These are phyloP conservation scores for Gymnobelideus leadbeateri DNA, from an alignment of 2,113 vertebrate species.

Conservation along the genomic window DNA sequence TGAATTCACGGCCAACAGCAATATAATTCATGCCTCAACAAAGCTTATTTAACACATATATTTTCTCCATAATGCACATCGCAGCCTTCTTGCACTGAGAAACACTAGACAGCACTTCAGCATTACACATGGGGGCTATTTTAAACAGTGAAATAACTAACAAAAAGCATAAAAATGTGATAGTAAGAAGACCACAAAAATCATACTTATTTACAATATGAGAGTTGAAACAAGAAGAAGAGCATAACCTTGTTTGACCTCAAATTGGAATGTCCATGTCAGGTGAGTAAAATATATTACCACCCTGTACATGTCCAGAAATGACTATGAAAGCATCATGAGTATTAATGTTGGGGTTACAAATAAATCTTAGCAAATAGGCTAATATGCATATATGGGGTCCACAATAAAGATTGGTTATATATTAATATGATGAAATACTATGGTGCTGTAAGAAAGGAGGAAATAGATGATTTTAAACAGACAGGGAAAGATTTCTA, in stretches of 20 bases:
- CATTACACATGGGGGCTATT: neutral
- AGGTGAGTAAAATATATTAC: neutral
- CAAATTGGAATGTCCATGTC: neutral
- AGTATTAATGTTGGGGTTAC: neutral
- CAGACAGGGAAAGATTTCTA: neutral
- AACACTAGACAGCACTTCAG: neutral
- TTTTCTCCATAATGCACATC: neutral
- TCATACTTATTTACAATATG: neutral
- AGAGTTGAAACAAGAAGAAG: neutral
- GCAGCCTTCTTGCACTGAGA: neutral
- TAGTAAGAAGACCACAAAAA: neutral
- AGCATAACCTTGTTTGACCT: neutral
- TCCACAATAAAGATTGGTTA: neutral
- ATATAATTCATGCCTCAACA: neutral
- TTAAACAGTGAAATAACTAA: neutral
- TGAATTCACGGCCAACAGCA: neutral
- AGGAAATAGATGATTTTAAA: neutral
- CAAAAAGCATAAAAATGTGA: neutral
- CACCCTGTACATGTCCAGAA: neutral
- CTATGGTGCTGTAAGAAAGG: neutral
- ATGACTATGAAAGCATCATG: neutral
- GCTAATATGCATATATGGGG: neutral
- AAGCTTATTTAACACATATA: neutral
- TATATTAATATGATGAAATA: neutral
- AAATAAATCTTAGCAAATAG: neutral